A percentile compares a stretch with the other conserved stretches of the same genome.
Conservation (phyloP, 2,888 invertebrate species). For the Calliphora vomitoria region DNA sequence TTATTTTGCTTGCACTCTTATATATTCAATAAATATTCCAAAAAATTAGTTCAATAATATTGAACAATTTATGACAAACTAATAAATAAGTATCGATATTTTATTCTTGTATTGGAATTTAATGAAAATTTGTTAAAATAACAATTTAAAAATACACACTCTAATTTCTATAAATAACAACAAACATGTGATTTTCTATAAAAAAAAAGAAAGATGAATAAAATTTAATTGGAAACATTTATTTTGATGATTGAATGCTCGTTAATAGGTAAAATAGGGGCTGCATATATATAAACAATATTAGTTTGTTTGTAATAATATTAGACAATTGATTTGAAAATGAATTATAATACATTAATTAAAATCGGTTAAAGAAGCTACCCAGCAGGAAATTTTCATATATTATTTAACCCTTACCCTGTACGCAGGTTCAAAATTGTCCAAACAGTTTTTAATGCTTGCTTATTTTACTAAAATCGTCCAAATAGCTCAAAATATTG, state of each 20-base stretch:
- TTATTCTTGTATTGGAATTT: neutral
- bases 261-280: neutral
- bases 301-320: no score
- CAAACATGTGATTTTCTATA: neutral
- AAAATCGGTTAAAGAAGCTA: no score
- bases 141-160: neutral
- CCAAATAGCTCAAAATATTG: no score
- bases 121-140: neutral
- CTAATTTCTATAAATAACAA: neutral
- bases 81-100: neutral
- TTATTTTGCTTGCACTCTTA: neutral
- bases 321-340: no score
- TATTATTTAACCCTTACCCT: no score
- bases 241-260: neutral
- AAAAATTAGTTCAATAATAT: neutral
- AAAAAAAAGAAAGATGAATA: neutral
- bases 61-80: neutral
- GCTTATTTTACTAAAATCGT: no score
- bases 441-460: no score
- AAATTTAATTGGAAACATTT: neutral
- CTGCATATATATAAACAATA: no score
- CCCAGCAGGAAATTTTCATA: no score
- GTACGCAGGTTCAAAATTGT: no score
- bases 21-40: neutral
- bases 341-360: no score